Conservation (phyloP, 2,113 vertebrate genomes). For the Tympanuchus pallidicinctus region DNA sequence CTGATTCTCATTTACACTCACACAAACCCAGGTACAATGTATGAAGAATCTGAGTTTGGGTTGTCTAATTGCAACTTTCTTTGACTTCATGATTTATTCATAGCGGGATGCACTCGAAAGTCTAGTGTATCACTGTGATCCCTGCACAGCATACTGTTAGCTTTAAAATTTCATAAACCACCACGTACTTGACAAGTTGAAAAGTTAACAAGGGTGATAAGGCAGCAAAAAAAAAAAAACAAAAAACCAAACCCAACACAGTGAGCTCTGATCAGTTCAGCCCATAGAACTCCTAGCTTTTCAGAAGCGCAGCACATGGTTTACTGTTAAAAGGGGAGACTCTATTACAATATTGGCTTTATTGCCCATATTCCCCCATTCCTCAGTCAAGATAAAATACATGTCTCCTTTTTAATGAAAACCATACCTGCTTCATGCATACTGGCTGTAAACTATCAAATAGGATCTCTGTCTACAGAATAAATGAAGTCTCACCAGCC, state of each 20-base stretch:
- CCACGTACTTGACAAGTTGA: conserved; percentile 58
- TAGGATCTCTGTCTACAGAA: not conserved
- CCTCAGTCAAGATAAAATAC: conserved; percentile 36
- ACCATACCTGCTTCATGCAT: conserved; percentile 6
- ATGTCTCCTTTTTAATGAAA: conserved; percentile 34
- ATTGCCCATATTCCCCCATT: conserved; percentile 1
- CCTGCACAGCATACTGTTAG: conserved; percentile 37
- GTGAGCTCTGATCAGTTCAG: conserved; percentile 49
- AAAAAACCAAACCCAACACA: not conserved
- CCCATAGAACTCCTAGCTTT: conserved; percentile 7
- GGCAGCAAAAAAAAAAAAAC: not conserved
- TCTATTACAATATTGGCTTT: conserved; percentile 48
- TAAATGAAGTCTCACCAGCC: not conserved
- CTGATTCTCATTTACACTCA: conserved; percentile 19
- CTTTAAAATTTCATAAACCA: conserved; percentile 72
- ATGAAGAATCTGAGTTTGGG: not conserved
- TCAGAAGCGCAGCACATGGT: conserved; percentile 8
- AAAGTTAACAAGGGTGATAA: conserved; percentile 62
- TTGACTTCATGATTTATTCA: conserved; percentile 69
- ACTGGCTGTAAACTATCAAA: conserved; percentile 25
- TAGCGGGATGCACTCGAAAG: conserved; percentile 62
- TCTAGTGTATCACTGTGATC: conserved; percentile 16
- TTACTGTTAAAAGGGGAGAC: conserved; percentile 23
- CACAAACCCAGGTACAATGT: not conserved
- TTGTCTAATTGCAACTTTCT: conserved; percentile 64